Evolutionary conservation across 1,140 invertebrate genomes (phyloP).

Genomic region (Ostrea edulis): DNA sequence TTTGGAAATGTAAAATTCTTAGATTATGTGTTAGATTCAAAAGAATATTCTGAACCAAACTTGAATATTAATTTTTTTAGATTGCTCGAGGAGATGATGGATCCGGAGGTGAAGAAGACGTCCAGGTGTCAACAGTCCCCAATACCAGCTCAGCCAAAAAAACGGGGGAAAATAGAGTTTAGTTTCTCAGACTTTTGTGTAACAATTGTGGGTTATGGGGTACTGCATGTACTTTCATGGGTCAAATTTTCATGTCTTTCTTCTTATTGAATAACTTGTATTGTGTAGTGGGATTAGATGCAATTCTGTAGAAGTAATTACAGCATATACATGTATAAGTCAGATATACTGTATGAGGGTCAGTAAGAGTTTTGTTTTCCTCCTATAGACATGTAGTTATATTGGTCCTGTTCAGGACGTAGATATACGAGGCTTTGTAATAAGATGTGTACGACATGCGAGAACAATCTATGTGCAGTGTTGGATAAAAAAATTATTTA

Average conservation of each 20-base stretch:
- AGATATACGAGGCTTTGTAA: no score
- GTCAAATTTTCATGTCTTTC: neutral
- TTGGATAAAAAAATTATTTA: no score
- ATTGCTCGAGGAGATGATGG: slow-evolving; percentile 9
- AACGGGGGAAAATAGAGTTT: neutral
- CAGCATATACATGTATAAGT: no score
- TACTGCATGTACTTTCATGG: neutral
- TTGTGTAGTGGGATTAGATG: neutral
- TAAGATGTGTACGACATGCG: no score
- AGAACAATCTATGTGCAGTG: no score
- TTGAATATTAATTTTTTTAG: neutral
- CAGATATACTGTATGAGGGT: no score
- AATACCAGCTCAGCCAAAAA: neutral
- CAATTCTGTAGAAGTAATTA: neutral
- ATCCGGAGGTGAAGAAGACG: neutral
- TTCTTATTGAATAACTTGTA: neutral
- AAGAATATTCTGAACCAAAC: no score
- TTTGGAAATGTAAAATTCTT: no score
- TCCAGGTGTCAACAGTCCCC: neutral
- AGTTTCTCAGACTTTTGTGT: neutral
- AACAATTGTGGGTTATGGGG: neutral
- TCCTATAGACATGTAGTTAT: no score
- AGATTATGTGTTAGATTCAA: no score
- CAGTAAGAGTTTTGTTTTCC: no score
- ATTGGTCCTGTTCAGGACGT: no score